phyloP scores from a whole-genome alignment of 1,140 invertebrate species.

The Paraescarpia echinospica region DNA sequence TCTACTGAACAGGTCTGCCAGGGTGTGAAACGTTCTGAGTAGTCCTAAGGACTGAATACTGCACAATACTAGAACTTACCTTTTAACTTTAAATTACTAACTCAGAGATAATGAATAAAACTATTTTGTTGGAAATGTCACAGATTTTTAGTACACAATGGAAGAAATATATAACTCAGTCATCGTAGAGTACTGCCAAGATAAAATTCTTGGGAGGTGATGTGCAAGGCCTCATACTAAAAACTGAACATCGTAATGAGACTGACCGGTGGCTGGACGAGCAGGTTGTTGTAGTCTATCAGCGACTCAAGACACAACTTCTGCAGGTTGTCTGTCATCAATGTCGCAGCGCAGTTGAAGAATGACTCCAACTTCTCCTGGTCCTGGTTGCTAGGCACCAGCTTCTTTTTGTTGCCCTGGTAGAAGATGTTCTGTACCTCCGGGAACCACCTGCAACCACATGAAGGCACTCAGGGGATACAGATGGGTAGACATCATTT shows the following conservation, averaged over 20 bases:
- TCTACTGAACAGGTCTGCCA: too few relatives aligned
- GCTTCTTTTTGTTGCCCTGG: conserved; percentile 72
- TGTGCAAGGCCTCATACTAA: too few relatives aligned
- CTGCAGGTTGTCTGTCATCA: conserved; percentile 86
- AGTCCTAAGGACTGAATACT: too few relatives aligned
- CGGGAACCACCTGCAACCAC: conserved; percentile 63
- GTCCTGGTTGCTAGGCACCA: conserved; percentile 71
- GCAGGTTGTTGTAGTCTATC: conserved; percentile 74
- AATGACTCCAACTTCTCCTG: conserved; percentile 71
- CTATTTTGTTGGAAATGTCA: too few relatives aligned
- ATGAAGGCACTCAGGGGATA: neutral
- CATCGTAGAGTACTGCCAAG: too few relatives aligned
- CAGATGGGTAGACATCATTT: neutral
- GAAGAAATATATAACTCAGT: too few relatives aligned
- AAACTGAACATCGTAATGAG: neutral
- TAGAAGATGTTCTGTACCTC: conserved; percentile 65
- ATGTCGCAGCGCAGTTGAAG: conserved; percentile 79
- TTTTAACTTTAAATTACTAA: too few relatives aligned
- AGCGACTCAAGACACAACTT: conserved; percentile 78
- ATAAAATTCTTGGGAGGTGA: too few relatives aligned
- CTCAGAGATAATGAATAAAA: too few relatives aligned
- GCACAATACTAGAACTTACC: too few relatives aligned
- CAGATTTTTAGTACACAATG: too few relatives aligned
- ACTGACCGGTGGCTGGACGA: conserved; percentile 74
- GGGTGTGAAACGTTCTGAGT: too few relatives aligned